Base-by-base conservation (phyloP, 2,797 vertebrate species). In the Macrochelys suwanniensis region DNA sequence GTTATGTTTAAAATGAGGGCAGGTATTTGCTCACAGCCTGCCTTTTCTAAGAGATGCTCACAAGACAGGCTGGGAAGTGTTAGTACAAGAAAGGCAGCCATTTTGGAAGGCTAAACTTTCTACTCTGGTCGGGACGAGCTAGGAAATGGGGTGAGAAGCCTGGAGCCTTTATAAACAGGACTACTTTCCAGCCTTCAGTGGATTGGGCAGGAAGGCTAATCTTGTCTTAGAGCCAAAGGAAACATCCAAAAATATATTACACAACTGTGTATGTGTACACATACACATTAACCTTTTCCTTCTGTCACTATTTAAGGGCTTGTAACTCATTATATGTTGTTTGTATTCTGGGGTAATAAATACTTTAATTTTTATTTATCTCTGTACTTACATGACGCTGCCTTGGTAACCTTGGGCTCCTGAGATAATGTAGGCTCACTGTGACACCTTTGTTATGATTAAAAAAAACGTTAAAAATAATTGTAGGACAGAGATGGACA, bases 401-500 rank as follows among this genome's bases (percentile, higher is more conserved):
- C 25, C 16, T 37, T 45, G 76, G 54, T 23, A 87, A 78, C 4
- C 37, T 54, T 91, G 76, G 82, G 81, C 87, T 96, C 94, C 87
- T 91, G 94, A 95, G 94, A 91, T 53, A 87, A 2, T 78, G 89
- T 85, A 92, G 74, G 57, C 71, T 68, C 80, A 28, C 42, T 80
- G 68, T 80, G 57, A 94, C 37, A 90, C 16, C 25, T 88, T 90
- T 79, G 31, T 74, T 54, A 84, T 25, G 15, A 59, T 59, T 26
- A 28, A 68, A 80, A 84, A 45, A 71, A 45, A 50, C n/a, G 45
- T 28, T 61, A 61, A 89, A 93, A 94, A 47, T 19, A 94, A 56
- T 5, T 87, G 82, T 33, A 81, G 47, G 19, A 79, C 31, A 19
- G 19, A 45, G 42, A 47, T 2, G 19, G 45, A 59, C 28, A 77